These are phyloP conservation scores for Medauroidea extradentata DNA, from an alignment of 1,140 invertebrate species.

Conservation along the genomic window DNA sequence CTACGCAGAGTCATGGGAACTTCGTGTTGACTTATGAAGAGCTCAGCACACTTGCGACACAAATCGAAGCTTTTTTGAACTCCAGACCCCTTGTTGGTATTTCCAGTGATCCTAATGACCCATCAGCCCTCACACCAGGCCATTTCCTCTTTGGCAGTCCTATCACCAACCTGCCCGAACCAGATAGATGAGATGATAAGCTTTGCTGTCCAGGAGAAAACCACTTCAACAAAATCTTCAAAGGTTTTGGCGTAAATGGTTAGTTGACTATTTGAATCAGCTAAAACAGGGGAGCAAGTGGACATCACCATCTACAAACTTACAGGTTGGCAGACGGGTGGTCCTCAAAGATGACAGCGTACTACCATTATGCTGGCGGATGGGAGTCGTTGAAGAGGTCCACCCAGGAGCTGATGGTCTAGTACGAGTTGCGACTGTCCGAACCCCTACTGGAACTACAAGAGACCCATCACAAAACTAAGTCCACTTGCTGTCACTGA, in stretches of 20 bases:
- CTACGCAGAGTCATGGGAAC: background rate
- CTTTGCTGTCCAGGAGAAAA: no score
- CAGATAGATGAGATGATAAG: background rate
- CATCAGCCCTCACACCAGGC: background rate
- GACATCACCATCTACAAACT: background rate
- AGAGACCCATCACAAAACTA: slow-evolving; percentile 21
- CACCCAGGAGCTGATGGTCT: slow-evolving; percentile 36
- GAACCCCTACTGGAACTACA: slow-evolving; percentile 23
- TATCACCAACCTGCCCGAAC: slow-evolving; percentile 18
- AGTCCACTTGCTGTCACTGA: slow-evolving; percentile 13
- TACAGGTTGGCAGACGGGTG: slow-evolving; percentile 24
- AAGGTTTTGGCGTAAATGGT: no score
- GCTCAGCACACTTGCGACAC: background rate
- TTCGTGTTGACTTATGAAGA: background rate
- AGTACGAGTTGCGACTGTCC: slow-evolving; percentile 36
- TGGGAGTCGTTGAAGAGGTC: slow-evolving; percentile 35
- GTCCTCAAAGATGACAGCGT: slow-evolving; percentile 34
- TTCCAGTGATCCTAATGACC: background rate
- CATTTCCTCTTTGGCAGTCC: slow-evolving; percentile 28
- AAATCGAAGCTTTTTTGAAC: slow-evolving; percentile 9
- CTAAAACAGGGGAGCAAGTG: slow-evolving; percentile 32
- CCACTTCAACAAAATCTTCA: no score
- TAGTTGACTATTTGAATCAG: no score
- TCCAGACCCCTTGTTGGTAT: background rate
- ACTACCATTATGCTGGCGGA: slow-evolving; percentile 37